phyloP scores from a whole-genome alignment of 2,113 vertebrate genomes.

The Engystomops pustulosus region DNA sequence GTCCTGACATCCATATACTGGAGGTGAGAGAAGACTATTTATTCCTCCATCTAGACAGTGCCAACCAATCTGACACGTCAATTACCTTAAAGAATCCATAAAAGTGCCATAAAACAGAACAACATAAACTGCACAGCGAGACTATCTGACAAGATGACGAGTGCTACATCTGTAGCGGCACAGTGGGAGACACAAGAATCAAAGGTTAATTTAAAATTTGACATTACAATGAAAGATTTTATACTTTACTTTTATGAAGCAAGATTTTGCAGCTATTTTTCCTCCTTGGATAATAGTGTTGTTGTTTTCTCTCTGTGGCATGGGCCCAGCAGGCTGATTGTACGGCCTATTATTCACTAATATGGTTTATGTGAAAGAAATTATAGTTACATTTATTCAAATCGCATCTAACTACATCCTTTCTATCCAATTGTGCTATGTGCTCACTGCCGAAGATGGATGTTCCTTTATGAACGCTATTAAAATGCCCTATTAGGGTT shows the following conservation, averaged over 20 bases:
- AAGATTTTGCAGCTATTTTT: not conserved
- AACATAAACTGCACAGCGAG: not conserved
- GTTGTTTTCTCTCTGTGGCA: not conserved
- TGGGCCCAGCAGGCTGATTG: not conserved
- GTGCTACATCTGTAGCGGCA: not conserved
- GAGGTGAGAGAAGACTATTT: no score
- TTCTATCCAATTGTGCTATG: not conserved
- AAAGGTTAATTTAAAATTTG: not conserved
- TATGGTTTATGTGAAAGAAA: not conserved
- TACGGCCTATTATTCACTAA: conserved; percentile 4
- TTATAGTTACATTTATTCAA: conserved; percentile 26
- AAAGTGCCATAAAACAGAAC: no score
- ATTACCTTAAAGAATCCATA: no score
- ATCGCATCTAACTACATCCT: not conserved
- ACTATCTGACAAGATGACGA: not conserved
- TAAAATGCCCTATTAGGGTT: conserved; percentile 13
- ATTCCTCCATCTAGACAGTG: no score
- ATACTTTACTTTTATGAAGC: not conserved
- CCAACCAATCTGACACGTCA: no score
- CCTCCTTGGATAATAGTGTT: not conserved
- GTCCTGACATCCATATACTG: no score
- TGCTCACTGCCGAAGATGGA: not conserved
- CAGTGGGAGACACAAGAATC: not conserved
- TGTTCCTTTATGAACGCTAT: conserved; percentile 18
- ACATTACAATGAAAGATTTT: not conserved